Evolutionary conservation across 30 jellyfish, hydroid and myxozoan species (phyloP), one percentile per base, ranked within the genome.

Genomic region (Pelagia noctiluca): DNA sequence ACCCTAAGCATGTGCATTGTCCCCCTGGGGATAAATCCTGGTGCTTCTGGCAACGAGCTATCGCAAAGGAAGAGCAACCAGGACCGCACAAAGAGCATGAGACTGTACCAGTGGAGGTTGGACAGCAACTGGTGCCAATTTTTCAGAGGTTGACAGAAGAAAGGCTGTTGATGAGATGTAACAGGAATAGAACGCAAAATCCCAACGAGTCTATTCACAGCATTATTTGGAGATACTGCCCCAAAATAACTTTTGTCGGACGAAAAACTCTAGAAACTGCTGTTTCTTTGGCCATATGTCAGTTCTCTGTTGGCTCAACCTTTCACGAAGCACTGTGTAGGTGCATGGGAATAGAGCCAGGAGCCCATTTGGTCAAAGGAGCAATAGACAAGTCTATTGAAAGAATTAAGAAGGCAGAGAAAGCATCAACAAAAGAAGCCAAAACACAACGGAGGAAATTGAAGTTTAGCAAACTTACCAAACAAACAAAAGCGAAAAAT

Each of bases 11-110:
- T n/a, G 69, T 35, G 1, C 84, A 72, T 47, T 72, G 84, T 52
- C 84, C 84, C 4, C 36, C 31, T 22, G 75, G 84, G 8, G 72
- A 36, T 35, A 72, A 35, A 32, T 46, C 84, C n/a, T 72, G 84
- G 84, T 72, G 72, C 72, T 35, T 72, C 36, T 42, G 74, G 74
- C 72, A 72, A 23, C 3, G 75, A 34, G 75, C 84, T 24, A 30
- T 21, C 2, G 69, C 84, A 35, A 25, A 72, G 33, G 49, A 52
- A 36, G 30, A 72, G 46, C 2, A 52, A 25, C 88, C 88, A 18
- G 77, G 34, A 7, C 3, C 79, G 31, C 88, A 76, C 88, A 76
- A 61, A 28, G 84, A 78, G n/a, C 89, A 78, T 53, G 89, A 78
- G 42, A 78, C 89, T 3, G 49, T 78, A 12, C 82, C 89, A 54